Conservation (phyloP, 2,113 vertebrate species). For the Daboia siamensis region DNA sequence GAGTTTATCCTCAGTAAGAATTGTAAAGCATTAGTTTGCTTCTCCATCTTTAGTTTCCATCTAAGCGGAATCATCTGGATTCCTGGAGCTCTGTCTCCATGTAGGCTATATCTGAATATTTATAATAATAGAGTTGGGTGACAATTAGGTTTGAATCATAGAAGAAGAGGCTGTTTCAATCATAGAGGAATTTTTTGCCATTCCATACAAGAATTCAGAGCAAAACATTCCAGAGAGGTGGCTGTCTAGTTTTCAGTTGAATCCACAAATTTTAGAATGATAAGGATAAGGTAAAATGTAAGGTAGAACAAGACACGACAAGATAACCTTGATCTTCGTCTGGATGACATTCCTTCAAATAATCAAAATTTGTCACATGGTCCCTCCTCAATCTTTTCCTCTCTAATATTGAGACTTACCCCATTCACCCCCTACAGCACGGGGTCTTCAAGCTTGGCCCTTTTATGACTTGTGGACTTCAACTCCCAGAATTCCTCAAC, state of each 20-base stretch:
- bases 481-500: too few relatives aligned
- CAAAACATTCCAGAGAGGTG: background rate
- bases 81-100: background rate
- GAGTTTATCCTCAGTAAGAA: background rate
- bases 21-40: background rate
- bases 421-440: background rate
- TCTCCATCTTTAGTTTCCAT: background rate
- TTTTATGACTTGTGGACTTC: too few relatives aligned
- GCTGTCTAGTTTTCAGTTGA: background rate
- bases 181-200: background rate
- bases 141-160: background rate
- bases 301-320: background rate
- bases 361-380: background rate
- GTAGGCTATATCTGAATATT: background rate
- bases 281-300: background rate
- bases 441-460: too few relatives aligned
- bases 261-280: background rate
- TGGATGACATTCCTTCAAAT: background rate
- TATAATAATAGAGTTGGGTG: background rate
- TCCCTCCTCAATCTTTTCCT: background rate
- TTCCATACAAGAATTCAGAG: background rate
- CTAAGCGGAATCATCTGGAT: background rate
- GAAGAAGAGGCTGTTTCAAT: background rate
- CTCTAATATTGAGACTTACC: background rate
- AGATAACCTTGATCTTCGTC: background rate